These are phyloP conservation scores for Dinoponera quadriceps DNA, from an alignment of 1,140 invertebrate species.

Conservation along the genomic window DNA sequence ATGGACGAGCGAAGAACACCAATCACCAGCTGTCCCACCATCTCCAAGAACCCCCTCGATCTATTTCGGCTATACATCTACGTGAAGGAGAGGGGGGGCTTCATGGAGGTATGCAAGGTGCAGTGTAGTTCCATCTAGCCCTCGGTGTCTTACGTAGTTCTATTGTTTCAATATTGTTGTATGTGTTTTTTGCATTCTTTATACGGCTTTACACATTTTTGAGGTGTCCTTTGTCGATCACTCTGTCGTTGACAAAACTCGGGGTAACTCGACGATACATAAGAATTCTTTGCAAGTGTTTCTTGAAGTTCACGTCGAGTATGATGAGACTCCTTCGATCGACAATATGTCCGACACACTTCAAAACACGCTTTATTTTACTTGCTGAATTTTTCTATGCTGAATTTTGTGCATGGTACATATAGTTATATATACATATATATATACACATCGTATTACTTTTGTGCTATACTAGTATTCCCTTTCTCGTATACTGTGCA, in stretches of 20 bases:
- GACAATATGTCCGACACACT: slow-evolving; percentile 31
- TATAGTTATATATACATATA: slow-evolving; percentile 46
- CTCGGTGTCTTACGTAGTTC: slow-evolving; percentile 81
- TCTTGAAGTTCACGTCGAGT: neutral
- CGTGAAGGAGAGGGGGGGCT: slow-evolving; percentile 98
- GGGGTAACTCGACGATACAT: slow-evolving; percentile 12
- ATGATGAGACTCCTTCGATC: neutral
- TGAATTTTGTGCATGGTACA: slow-evolving; percentile 71
- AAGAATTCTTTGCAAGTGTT: slow-evolving; percentile 12
- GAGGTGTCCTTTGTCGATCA: slow-evolving; percentile 45
- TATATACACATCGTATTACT: slow-evolving; percentile 49
- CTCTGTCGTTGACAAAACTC: neutral
- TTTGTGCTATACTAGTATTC: slow-evolving; percentile 58
- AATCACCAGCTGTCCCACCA: slow-evolving; percentile 97
- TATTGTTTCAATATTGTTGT: slow-evolving; percentile 71
- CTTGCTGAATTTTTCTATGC: slow-evolving; percentile 59
- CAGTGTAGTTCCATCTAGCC: slow-evolving; percentile 88
- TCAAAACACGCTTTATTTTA: slow-evolving; percentile 69
- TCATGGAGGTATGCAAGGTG: slow-evolving; percentile 97
- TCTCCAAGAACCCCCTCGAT: slow-evolving; percentile 99
- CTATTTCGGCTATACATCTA: slow-evolving; percentile 97
- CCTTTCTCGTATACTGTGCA: slow-evolving; percentile 63
- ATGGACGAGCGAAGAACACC: slow-evolving; percentile 97
- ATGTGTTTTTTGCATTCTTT: slow-evolving; percentile 73
- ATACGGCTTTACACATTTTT: slow-evolving; percentile 63